These are phyloP conservation scores for Bryconaethiops microstoma DNA, from an alignment of 2,797 vertebrate genomes.

Conservation along the genomic window DNA sequence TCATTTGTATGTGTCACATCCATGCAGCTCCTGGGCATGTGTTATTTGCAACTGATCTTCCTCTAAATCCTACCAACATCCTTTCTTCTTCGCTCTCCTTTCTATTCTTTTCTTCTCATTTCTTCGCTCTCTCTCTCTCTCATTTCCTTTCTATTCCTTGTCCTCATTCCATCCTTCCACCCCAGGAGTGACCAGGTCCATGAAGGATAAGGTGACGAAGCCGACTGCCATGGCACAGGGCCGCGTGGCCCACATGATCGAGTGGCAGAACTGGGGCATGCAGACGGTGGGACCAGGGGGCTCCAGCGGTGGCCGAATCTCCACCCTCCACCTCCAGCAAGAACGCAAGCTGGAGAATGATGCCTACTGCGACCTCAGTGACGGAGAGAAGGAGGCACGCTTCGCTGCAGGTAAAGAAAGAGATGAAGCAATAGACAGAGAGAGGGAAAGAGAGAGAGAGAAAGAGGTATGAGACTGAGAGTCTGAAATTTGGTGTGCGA, in stretches of 20 bases:
- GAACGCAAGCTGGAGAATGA: slow-evolving; percentile 84
- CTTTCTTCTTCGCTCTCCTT: neutral
- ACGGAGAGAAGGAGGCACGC: slow-evolving; percentile 96
- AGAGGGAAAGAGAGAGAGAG: slow-evolving; percentile 1
- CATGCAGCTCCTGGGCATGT: neutral
- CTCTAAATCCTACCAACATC: neutral
- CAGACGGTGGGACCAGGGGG: slow-evolving; percentile 85
- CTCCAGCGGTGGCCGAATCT: slow-evolving; percentile 76
- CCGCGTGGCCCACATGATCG: slow-evolving; percentile 97
- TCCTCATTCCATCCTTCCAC: slow-evolving; percentile 31
- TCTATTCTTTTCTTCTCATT: neutral
- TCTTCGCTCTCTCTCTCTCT: neutral
- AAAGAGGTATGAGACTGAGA: neutral
- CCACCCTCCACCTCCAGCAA: slow-evolving; percentile 82
- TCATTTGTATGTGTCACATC: slow-evolving; percentile 30
- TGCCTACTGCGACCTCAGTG: slow-evolving; percentile 96
- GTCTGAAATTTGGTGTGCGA: neutral
- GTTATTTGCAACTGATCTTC: neutral
- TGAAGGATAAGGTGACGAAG: slow-evolving; percentile 99
- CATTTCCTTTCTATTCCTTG: neutral
- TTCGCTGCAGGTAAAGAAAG: slow-evolving; percentile 88
- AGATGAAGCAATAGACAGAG: neutral
- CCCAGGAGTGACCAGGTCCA: slow-evolving; percentile 89
- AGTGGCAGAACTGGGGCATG: slow-evolving; percentile 98
- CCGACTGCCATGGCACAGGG: slow-evolving; percentile 96